Evolutionary conservation across 2,797 vertebrate genomes (phyloP).

Genomic region (Dromococcyx pavoninus): DNA sequence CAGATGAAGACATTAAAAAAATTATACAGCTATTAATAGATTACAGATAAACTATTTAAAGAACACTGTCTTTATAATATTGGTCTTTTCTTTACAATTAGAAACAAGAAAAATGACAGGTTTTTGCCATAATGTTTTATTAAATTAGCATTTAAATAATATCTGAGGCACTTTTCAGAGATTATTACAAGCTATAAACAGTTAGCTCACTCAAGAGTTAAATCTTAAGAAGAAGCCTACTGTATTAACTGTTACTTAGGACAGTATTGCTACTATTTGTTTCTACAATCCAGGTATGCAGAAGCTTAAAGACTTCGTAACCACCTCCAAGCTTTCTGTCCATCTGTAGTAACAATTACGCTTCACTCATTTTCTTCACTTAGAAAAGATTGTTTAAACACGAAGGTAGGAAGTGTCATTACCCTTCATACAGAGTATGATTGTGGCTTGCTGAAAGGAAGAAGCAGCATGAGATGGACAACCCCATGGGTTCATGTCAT

Average conservation of each 20-base stretch:
- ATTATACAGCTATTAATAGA: neutral
- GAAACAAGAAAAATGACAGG: neutral
- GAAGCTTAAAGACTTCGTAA: neutral
- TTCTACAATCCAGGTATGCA: neutral
- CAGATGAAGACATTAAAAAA: slow-evolving; percentile 17
- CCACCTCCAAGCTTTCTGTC: neutral
- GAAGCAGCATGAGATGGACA: neutral
- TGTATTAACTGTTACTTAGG: neutral
- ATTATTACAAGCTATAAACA: slow-evolving; percentile 10
- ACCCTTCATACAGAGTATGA: neutral
- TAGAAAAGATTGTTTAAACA: neutral
- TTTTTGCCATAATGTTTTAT: neutral
- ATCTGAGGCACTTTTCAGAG: neutral
- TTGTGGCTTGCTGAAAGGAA: neutral
- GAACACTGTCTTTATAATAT: neutral
- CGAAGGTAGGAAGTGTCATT: neutral
- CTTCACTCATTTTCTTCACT: neutral
- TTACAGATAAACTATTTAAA: neutral
- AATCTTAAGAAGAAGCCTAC: neutral
- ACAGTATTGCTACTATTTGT: neutral
- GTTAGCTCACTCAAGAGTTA: neutral
- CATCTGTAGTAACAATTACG: neutral
- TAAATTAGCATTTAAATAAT: slow-evolving; percentile 13
- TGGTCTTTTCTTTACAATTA: slow-evolving; percentile 3
- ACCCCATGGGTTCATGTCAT: neutral